phyloP scores from a whole-genome alignment of 1,140 invertebrate genomes.

The Portunus trituberculatus region DNA sequence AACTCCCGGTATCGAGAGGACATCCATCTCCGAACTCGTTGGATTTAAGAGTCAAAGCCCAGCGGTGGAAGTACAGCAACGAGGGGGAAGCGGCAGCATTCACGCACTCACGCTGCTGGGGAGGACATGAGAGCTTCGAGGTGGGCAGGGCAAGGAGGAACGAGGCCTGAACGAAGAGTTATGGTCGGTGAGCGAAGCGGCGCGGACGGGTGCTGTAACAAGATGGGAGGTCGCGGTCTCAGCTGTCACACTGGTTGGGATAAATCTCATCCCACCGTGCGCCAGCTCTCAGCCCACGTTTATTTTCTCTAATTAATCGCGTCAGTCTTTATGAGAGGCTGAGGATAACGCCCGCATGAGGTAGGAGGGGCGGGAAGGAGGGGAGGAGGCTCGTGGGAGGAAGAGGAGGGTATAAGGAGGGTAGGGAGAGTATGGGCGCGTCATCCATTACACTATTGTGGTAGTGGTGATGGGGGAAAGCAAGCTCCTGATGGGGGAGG shows the following conservation, averaged over 20 bases:
- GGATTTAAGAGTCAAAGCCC: not conserved
- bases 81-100: not conserved
- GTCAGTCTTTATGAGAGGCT: slow-evolving; percentile 64
- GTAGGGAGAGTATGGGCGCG: not conserved
- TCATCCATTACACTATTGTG: not conserved
- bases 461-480: not conserved
- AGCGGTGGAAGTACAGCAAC: not conserved
- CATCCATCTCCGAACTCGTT: not conserved
- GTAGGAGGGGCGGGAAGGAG: not conserved
- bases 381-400: not conserved
- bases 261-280: slow-evolving; percentile 71
- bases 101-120: not conserved
- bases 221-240: slow-evolving; percentile 75
- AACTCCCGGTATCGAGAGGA: not conserved
- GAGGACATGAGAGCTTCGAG: not conserved
- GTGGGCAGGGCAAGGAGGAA: not conserved
- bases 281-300: slow-evolving; percentile 63
- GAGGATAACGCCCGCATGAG: slow-evolving; percentile 39
- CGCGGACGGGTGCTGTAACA: slow-evolving; percentile 58
- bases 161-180: slow-evolving; percentile 54
- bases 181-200: slow-evolving; percentile 55
- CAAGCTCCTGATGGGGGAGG: not conserved
- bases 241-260: slow-evolving; percentile 73
- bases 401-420: not conserved
- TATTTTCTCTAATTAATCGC: slow-evolving; percentile 71